Base-by-base conservation (phyloP, 2,888 invertebrate species). In the Bursaphelenchus okinawaensis region DNA sequence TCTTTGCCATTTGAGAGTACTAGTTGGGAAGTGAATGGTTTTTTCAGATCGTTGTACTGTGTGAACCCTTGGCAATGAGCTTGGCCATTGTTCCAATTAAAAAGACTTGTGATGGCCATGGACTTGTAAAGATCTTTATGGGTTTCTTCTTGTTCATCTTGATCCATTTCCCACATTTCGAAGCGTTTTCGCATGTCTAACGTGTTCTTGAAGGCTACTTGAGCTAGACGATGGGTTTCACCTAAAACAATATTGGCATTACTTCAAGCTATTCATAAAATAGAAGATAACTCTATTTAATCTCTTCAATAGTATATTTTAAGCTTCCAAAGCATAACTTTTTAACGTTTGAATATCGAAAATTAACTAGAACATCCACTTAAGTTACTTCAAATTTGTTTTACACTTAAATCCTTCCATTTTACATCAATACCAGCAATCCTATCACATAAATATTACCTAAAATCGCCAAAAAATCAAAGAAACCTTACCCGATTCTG, bases 1-100 rank as follows among this genome's bases (percentile, higher is more conserved):
- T 87, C 82, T 72, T 90, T 88, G 0, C 96, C 95, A 84, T 96
- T 90, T 0, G 93, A 91, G 50, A 94, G 87, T 16, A 93, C 86
- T 19, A 90, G 89, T 87, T 96, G 95, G 4, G 91, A 90, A 0
- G 89, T 88, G 63, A 95, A 83, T 0, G 40, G 40, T n/a, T 4
- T 40, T 12, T 12, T 40, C 16, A 40, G 16, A n/a, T 40, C 40
- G n/a, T n/a, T 59, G 22, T 62, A 62, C 20, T 62, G 62, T 9
- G 62, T 62, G 20, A 26, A 62, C 4, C 62, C 62, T 1, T 76
- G 73, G 23, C 72, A 70, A 66, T 82, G 82, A 20, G 82, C 82
- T 65, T 81, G 79, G 16, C 75, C 82, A 63, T 75, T 75, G 20
- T 82, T 68, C 59, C 76, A 78, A 27, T 75, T 73, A 71, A 82